Base-by-base conservation (phyloP, 2,888 invertebrate species). In the Cryptus viduatorius region DNA sequence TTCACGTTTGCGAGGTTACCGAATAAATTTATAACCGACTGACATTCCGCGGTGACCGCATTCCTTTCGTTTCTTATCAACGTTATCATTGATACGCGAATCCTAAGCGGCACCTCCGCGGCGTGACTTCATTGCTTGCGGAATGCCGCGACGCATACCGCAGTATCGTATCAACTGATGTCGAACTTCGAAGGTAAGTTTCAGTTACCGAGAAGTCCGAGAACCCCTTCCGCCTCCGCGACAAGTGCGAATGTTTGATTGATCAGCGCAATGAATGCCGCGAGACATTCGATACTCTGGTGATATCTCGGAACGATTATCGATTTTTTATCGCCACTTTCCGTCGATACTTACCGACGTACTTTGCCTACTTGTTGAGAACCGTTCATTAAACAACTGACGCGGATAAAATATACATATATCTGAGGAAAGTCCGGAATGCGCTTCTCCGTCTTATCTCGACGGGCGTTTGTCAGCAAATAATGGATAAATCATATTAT, bases 401-500 rank as follows among this genome's bases (percentile, higher is more conserved):
- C 56, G 56, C 10, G 56, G 10, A 37, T 37, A 19, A 19, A 56
- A 56, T 56, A 24, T 56, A 56, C 56, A 24, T 19, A 56, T 10
- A 4, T 8, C 3, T 24, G 76, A 69, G 73, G 50, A 80, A 75
- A 67, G 29, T 44, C 67, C 19, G 64, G 75, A 76, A 81, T 76
- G 76, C 81, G 81, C 14, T 53, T 69, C 44, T 37, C 4, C 37
- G 65, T 59, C 76, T 81, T 81, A 76, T 81, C 81, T 69, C 61
- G 31, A 14, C 29, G 50, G 2, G 75, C 12, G 53, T 8, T 67
- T 82, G 64, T 78, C 56, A 46, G 82, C 86, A 87, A 87, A 87
- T 84, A 86, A 67, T 73, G 79, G 85, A 86, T 85, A 85, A 86
- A 82, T 84, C 86, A 79, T 82, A n/a, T 24, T 10, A 10, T 3